phyloP scores from a whole-genome alignment of 2,888 invertebrate species.

The Erebia ligea region DNA sequence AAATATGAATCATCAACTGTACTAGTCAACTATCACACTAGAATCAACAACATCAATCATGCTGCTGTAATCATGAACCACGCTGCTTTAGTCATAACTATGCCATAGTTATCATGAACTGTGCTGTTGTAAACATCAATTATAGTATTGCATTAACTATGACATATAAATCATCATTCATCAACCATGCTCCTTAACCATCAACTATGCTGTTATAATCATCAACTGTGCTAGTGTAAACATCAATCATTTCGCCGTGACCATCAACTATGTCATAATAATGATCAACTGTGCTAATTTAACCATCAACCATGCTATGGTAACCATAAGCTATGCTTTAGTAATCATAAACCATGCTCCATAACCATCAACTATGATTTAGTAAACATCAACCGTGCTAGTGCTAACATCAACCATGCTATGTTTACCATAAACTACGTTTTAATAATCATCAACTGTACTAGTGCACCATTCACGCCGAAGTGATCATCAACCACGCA shows the following conservation, averaged over 20 bases:
- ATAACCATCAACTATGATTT: slow-evolving; percentile 3
- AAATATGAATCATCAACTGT: background rate
- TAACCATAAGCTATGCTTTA: background rate
- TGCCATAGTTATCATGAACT: slow-evolving; percentile 3
- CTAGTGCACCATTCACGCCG: too few relatives aligned
- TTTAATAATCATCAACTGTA: too few relatives aligned
- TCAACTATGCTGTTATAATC: too few relatives aligned
- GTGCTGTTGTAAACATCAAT: background rate
- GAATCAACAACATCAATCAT: slow-evolving; percentile 7
- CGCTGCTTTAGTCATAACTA: background rate
- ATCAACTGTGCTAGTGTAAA: slow-evolving; percentile 6
- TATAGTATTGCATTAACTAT: too few relatives aligned
- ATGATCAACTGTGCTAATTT: background rate
- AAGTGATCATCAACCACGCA: slow-evolving; percentile 24
- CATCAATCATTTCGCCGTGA: background rate
- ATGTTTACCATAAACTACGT: background rate
- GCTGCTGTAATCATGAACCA: background rate
- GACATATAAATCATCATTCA: too few relatives aligned
- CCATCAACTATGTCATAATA: slow-evolving; percentile 5
- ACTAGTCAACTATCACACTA: too few relatives aligned
- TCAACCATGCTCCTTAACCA: too few relatives aligned
- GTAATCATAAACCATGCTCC: background rate
- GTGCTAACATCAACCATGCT: background rate
- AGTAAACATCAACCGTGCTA: background rate
- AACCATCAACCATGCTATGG: background rate